Percentiles rank a stretch among this genome's conserved stretches.
Conservation (phyloP, 2,113 vertebrate genomes). For the Mixornis gularis region DNA sequence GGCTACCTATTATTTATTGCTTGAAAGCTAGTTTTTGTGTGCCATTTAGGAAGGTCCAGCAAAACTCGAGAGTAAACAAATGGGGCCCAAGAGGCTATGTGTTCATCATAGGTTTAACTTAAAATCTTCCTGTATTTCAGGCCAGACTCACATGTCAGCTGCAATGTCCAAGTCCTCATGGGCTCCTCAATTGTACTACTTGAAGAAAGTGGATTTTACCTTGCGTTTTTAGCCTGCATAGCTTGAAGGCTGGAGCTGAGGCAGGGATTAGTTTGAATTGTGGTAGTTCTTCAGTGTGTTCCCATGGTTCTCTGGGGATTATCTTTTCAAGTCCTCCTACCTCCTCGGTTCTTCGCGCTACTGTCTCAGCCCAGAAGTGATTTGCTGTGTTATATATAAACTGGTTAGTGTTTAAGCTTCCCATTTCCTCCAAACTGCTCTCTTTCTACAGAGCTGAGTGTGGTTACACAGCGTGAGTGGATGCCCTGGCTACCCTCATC, state of each 20-base stretch:
- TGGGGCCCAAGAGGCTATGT: neutral
- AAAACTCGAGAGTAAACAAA: neutral
- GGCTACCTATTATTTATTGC: neutral
- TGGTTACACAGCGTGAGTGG: neutral
- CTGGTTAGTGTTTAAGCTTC: neutral
- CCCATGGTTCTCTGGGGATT: neutral
- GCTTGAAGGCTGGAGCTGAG: neutral
- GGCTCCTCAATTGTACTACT: neutral
- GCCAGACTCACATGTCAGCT: neutral
- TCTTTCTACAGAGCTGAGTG: neutral
- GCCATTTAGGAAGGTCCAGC: neutral
- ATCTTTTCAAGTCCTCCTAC: slow-evolving; percentile 17
- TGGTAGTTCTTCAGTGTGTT: neutral
- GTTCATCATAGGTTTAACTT: neutral
- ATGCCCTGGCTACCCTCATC: neutral
- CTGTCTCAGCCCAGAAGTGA: neutral
- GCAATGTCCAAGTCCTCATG: neutral
- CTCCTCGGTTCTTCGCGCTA: neutral
- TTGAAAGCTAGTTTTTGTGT: neutral
- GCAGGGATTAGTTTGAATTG: neutral
- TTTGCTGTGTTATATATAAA: slow-evolving; percentile 14
- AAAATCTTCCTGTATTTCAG: neutral
- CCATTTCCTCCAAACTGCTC: neutral
- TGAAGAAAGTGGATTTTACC: neutral
- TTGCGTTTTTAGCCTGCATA: neutral